phyloP scores from a whole-genome alignment of 2,888 invertebrate species.

The Orthonevra nobilis region DNA sequence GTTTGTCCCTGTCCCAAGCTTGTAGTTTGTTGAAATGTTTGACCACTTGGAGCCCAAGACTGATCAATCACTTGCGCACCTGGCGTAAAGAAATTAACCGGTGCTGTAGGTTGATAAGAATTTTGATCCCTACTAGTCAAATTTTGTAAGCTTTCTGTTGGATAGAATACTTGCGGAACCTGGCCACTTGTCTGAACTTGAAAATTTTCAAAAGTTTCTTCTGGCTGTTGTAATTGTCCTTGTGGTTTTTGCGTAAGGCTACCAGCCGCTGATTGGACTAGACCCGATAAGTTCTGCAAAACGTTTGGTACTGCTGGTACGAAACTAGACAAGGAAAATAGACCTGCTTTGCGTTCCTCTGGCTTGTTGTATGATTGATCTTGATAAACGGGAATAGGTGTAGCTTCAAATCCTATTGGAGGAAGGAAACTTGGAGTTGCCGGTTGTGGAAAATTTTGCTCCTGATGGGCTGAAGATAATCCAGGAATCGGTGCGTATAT shows the following conservation, averaged over 20 bases:
- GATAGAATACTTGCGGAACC: conserved; percentile 36
- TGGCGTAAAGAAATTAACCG: conserved; percentile 12
- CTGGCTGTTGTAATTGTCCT: conserved; percentile 31
- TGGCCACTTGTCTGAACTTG: conserved; percentile 19
- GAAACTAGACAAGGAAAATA: conserved; percentile 77
- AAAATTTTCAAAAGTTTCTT: conserved; percentile 14
- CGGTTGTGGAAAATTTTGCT: conserved; percentile 17
- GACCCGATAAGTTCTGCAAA: conserved; percentile 76
- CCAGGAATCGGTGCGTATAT: conserved; percentile 90
- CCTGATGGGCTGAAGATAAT: conserved; percentile 76
- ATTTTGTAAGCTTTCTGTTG: neutral
- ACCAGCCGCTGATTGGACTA: conserved; percentile 77
- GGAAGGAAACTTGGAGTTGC: conserved; percentile 29
- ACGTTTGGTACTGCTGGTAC: conserved; percentile 76
- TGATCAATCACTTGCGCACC: no score
- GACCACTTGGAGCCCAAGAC: no score
- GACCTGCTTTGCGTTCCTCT: conserved; percentile 74
- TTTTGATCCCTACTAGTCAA: neutral
- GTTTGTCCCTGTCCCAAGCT: no score
- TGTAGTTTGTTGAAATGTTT: no score
- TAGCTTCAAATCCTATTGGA: conserved; percentile 38
- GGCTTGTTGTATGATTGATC: conserved; percentile 25
- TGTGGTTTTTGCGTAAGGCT: conserved; percentile 70
- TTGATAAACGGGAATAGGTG: conserved; percentile 10
- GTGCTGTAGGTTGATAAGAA: conserved; percentile 13